A percentile compares a stretch with the other conserved stretches of the same genome.
These are phyloP conservation scores for Carlito syrichta DNA, from an alignment of 2,113 vertebrate genomes.

Conservation along the genomic window DNA sequence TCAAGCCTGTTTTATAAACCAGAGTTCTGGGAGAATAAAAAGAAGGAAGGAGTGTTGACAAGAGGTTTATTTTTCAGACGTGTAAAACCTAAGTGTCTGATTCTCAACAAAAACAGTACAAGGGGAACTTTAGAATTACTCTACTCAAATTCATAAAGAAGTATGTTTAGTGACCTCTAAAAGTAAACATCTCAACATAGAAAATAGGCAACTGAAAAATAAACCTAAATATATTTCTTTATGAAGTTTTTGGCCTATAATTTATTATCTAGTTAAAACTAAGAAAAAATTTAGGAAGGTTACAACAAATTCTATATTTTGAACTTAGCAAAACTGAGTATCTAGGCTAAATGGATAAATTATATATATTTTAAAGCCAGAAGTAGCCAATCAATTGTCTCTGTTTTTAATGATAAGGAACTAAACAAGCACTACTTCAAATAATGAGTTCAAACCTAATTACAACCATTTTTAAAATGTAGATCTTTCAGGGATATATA, in stretches of 20 bases:
- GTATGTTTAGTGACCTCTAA: constrained; percentile 28
- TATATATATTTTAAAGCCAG: background rate
- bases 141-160: constrained; percentile 36
- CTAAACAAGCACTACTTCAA: constrained; percentile 32
- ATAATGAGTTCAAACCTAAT: background rate
- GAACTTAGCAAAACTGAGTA: background rate
- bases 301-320: constrained; percentile 12
- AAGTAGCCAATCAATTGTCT: background rate
- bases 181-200: constrained; percentile 35
- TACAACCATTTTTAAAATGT: background rate
- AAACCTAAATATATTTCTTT: constrained; percentile 41
- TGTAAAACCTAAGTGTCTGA: constrained; percentile 41
- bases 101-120: constrained; percentile 24
- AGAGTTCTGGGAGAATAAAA: constrained; percentile 43
- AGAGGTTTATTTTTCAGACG: constrained; percentile 59
- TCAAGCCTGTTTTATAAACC: constrained; percentile 27
- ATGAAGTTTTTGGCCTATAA: background rate
- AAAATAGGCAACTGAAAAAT: constrained; percentile 29
- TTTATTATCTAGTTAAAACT: constrained; percentile 21
- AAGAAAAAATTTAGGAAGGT: background rate
- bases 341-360: background rate
- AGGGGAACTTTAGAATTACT: constrained; percentile 30
- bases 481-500: background rate
- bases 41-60: constrained; percentile 43
- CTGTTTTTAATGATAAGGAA: background rate